These are phyloP conservation scores for Menura novaehollandiae DNA, from an alignment of 2,113 vertebrate genomes.

Conservation along the genomic window DNA sequence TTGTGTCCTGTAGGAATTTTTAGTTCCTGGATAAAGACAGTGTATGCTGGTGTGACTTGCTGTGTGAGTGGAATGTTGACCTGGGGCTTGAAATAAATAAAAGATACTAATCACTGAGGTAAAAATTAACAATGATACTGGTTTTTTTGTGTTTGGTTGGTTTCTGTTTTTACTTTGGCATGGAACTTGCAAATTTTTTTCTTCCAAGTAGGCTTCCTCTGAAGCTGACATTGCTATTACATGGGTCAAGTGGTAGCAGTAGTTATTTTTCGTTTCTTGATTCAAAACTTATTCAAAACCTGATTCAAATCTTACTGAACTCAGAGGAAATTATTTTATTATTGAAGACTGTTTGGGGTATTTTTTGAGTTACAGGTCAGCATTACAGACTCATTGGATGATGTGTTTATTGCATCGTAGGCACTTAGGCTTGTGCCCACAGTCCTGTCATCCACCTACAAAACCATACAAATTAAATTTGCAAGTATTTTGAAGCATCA, in stretches of 20 bases:
- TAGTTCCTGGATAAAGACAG: neutral
- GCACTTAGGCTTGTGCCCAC: neutral
- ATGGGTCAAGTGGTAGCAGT: neutral
- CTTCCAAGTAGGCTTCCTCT: neutral
- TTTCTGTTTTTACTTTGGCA: neutral
- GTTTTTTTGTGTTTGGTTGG: neutral
- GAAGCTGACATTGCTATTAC: neutral
- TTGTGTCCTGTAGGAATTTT: neutral
- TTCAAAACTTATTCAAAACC: neutral
- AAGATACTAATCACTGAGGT: neutral
- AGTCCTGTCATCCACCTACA: neutral
- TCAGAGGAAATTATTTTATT: neutral
- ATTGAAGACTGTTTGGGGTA: neutral
- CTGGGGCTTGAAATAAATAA: neutral
- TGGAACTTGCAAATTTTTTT: neutral
- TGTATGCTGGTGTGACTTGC: neutral
- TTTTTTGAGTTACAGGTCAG: neutral
- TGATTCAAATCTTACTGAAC: neutral
- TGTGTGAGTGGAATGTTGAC: neutral
- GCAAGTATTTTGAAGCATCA: neutral
- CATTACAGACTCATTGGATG: neutral
- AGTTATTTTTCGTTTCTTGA: neutral
- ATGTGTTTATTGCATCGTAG: neutral
- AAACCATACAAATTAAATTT: neutral
- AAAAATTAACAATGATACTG: neutral